Base-by-base conservation (phyloP, 2,797 vertebrate species). In the Ficedula albicollis region DNA sequence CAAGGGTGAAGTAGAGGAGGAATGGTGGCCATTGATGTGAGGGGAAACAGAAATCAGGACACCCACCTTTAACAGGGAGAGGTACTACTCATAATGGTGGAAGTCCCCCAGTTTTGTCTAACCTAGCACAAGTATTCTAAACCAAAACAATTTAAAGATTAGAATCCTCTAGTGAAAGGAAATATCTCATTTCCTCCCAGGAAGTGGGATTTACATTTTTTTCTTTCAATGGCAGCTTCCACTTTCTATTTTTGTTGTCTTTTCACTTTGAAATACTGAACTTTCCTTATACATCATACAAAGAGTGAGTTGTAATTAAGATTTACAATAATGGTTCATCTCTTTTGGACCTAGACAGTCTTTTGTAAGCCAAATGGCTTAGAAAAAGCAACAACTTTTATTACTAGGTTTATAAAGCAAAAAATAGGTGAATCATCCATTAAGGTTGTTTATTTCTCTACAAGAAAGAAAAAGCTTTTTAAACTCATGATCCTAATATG, bases 1-100 rank as follows among this genome's bases (percentile, higher is more conserved):
- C 19, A 69, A 48, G 9, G 16, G 15, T 60, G 38, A 68, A 36
- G 4, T 7, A 72, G 34, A 38, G 11, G 5, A 27, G 52, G 39
- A 67, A 70, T 26, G 29, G 36, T 0, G 1, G 9, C 6, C 2
- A 0, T 8, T 73, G 39, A 14, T 32, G 26, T 14, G 22, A 55
- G 17, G 3, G 3, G 7, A 16, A 41, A 58, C 11, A 93, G 43
- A 87, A n/a, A 30, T 7, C 12, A 73, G 21, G 11, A 69, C 9
- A 79, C 19, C 2, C 6, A 54, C 12, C 3, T 54, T 17, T 23
- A 8, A 26, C 11, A n/a, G 58, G 13, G 5, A 73, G 27, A 52
- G 7, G 1, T 20, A 13, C 15, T 60, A 16, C 5, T 34, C 1
- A 3, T 20, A 32, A 32, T 5, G 5, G 2, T 54, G 25, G 48